These are phyloP conservation scores for Oscarella lobularis DNA, from an alignment of 37 sponge, comb jelly and placozoan genomes.

Conservation along the genomic window DNA sequence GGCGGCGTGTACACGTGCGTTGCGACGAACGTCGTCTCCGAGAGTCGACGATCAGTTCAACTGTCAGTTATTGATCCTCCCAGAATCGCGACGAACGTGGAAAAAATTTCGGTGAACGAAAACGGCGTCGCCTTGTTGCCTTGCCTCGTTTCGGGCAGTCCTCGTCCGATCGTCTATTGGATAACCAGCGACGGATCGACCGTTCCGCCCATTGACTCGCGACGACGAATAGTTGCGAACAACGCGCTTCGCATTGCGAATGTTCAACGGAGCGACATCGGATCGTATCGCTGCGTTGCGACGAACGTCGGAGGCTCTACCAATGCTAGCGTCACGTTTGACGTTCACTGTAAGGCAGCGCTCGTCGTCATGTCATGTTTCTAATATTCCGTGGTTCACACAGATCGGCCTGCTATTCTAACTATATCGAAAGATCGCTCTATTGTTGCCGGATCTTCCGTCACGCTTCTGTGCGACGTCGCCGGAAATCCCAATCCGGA, in stretches of 20 bases:
- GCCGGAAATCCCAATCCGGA: neutral
- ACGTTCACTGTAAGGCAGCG: no score
- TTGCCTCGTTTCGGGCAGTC: neutral
- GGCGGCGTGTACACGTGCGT: neutral
- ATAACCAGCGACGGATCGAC: neutral
- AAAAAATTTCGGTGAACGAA: neutral
- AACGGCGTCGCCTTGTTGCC: neutral
- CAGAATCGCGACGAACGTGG: neutral
- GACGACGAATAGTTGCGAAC: neutral
- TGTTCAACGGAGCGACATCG: no score
- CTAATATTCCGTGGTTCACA: no score
- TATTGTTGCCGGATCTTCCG: neutral
- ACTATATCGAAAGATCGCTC: no score
- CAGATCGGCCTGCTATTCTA: neutral
- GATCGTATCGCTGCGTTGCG: no score
- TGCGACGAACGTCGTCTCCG: neutral
- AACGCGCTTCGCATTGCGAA: neutral
- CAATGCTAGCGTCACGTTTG: no score
- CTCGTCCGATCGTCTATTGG: neutral
- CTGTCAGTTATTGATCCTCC: neutral
- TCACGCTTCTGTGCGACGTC: neutral
- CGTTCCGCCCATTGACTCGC: neutral
- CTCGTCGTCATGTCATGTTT: no score
- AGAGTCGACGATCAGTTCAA: neutral
- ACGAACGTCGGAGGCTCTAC: no score